Evolutionary conservation across 2,888 invertebrate genomes (phyloP).

Genomic region (Aspidapion aeneum): DNA sequence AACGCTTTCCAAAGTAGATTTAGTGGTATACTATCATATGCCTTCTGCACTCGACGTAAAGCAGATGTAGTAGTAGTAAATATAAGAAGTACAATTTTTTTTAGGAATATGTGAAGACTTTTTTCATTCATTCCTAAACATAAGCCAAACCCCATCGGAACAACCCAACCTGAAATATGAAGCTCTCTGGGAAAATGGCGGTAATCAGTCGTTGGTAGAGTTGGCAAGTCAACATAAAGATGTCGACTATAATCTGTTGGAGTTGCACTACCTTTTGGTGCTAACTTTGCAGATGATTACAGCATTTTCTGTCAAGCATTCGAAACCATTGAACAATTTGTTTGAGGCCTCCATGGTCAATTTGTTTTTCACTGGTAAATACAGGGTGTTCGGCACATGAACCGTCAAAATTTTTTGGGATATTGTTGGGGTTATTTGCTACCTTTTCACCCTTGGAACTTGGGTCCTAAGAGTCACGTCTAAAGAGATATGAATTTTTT

Average conservation of each 20-base stretch:
- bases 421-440: no score
- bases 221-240: conserved; percentile 69
- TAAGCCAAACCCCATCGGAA: conserved; percentile 36
- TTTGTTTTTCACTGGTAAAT: conserved; percentile 53
- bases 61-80: no score
- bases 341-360: conserved; percentile 70
- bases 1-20: no score
- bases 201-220: conserved; percentile 65
- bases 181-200: conserved; percentile 62
- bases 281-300: conserved; percentile 75
- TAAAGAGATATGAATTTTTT: no score
- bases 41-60: no score
- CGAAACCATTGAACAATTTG: conserved; percentile 68
- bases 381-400: conserved; percentile 49
- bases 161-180: conserved; percentile 50
- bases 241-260: conserved; percentile 72
- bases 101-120: conserved; percentile 48
- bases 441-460: no score
- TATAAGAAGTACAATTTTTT: no score
- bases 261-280: conserved; percentile 77
- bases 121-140: conserved; percentile 50
- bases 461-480: no score
- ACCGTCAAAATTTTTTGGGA: no score
- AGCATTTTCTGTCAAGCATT: conserved; percentile 69
- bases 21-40: no score